phyloP scores from a whole-genome alignment of 2,113 vertebrate species.

The Arothron firmamentum region DNA sequence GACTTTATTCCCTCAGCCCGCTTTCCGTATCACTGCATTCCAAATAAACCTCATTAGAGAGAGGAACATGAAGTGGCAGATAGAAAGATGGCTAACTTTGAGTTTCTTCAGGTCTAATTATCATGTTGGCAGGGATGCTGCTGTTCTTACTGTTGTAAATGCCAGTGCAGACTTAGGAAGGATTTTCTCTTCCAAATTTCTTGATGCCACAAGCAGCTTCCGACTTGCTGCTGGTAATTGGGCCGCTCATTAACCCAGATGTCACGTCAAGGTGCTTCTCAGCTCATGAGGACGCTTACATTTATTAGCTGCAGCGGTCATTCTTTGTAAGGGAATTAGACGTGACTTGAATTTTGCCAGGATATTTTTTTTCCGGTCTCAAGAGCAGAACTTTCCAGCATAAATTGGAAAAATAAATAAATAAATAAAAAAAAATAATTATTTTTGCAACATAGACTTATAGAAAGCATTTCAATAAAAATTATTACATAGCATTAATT shows the following conservation, averaged over 20 bases:
- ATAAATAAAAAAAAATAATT: too few relatives aligned
- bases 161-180: slow-evolving; percentile 5
- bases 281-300: slow-evolving; percentile 8
- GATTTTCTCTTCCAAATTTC: slow-evolving; percentile 15
- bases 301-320: neutral
- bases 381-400: too few relatives aligned
- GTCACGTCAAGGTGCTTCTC: slow-evolving; percentile 28
- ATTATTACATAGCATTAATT: too few relatives aligned
- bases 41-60: neutral
- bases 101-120: slow-evolving; percentile 35
- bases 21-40: slow-evolving; percentile 9
- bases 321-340: too few relatives aligned
- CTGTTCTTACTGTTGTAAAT: slow-evolving; percentile 32
- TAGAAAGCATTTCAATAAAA: too few relatives aligned
- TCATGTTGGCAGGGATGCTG: slow-evolving; percentile 16
- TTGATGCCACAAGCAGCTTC: slow-evolving; percentile 16
- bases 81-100: slow-evolving; percentile 8
- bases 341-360: too few relatives aligned
- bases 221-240: slow-evolving; percentile 35
- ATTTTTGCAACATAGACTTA: too few relatives aligned
- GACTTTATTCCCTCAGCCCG: neutral
- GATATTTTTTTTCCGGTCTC: too few relatives aligned
- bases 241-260: slow-evolving; percentile 20
- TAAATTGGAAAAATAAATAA: too few relatives aligned
- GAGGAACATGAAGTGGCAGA: neutral